These are phyloP conservation scores for Dermatemys mawii DNA, from an alignment of 2,113 vertebrate genomes.

Conservation along the genomic window DNA sequence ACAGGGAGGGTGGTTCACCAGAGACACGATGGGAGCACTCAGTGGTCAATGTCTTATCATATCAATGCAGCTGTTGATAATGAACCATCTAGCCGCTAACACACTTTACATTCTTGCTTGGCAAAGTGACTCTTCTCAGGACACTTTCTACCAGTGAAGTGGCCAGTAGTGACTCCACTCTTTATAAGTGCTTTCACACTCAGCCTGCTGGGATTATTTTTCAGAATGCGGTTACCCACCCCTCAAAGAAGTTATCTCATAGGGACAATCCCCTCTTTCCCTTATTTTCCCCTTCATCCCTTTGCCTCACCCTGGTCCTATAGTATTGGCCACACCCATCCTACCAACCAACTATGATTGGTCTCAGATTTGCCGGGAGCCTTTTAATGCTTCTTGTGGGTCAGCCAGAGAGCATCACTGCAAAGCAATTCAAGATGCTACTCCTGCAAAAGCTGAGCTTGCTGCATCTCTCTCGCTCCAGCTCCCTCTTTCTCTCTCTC, in stretches of 20 bases:
- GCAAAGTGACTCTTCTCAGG: background rate
- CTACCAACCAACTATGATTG: background rate
- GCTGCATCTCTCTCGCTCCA: background rate
- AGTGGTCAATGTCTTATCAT: rapidly evolving
- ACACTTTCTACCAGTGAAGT: background rate
- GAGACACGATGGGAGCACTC: rapidly evolving
- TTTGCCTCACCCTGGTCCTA: background rate
- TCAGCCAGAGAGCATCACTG: background rate
- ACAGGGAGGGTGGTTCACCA: background rate
- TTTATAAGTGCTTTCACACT: background rate
- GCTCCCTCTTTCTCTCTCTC: background rate
- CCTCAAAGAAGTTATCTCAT: background rate
- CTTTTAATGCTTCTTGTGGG: background rate
- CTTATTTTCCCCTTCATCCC: background rate
- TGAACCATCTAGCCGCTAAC: rapidly evolving
- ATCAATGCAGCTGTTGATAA: rapidly evolving
- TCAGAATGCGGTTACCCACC: background rate
- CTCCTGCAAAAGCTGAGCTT: background rate
- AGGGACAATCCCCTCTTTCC: background rate
- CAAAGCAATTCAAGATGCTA: background rate
- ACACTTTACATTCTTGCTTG: background rate
- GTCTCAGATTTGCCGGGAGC: background rate
- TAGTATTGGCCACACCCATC: background rate
- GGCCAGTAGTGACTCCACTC: too few species aligned
- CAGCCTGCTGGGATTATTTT: background rate